Base-by-base conservation (phyloP, 1,140 invertebrate species). In the Dendrolimus kikuchii region DNA sequence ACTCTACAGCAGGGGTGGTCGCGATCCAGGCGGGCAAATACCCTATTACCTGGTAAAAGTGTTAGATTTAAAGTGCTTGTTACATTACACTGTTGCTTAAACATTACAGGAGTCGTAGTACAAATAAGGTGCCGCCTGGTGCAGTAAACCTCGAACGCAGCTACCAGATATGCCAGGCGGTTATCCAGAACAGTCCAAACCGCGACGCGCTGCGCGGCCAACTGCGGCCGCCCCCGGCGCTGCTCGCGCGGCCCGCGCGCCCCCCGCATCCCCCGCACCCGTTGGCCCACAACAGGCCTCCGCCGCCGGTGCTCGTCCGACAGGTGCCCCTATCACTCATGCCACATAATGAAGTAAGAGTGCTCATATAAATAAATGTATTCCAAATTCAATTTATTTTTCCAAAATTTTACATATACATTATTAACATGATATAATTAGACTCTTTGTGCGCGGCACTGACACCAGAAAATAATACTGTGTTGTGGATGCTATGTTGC, bases 141-240 rank as follows among this genome's bases (percentile, higher is more conserved):
- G 93, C 93, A 36, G 94, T 98, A 5, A 98, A 98, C 85, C 86
- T 98, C 7, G 96, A 98, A 77, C 89, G 97, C 39, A 98, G 96
- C 68, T 96, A 98, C 77, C 96, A 98, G 84, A 99, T 99, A 66
- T 98, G 96, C 83, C 95, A 98, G 84, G 95, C 95, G 42, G 96
- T 97, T 2, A 96, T 98, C 60, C 95, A 97, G 86, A 97, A 95
- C 72, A 96, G 94, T 70, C 95, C 94, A 0, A 97, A 97, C 82
- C 88, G 95, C 23, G 94, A 96, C 76, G 95, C 96, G 73, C 74
- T 96, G n/a, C 92, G 94, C 57, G 93, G 93, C 9, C 95, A 96
- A 68, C 82, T 97, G 57, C 94, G 95, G 53, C 93, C 93, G 54
- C 94, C 95, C 5, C 95, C 95, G 2, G 92, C 93, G 50, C 87